A percentile compares a stretch with the other conserved stretches of the same genome.
phyloP scores from a whole-genome alignment of 2,888 invertebrate genomes.

The Desoria tigrina region DNA sequence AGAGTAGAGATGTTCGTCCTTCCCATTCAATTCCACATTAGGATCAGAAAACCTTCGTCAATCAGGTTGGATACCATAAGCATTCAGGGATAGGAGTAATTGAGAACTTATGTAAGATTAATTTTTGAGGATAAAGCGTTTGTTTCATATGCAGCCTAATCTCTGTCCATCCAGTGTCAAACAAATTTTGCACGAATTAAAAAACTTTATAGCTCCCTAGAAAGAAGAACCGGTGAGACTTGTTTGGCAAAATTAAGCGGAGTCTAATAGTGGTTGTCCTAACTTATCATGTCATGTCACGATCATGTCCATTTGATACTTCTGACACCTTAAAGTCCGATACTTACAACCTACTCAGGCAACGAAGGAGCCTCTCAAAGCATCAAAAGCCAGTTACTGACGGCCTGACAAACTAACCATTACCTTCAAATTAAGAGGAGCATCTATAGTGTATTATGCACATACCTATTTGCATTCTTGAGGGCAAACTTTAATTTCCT shows the following conservation, averaged over 20 bases:
- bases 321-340: slow-evolving; percentile 41
- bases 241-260: slow-evolving; percentile 31
- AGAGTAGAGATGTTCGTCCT: background rate
- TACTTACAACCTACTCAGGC: slow-evolving; percentile 11
- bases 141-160: background rate
- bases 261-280: slow-evolving; percentile 34
- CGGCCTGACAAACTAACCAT: slow-evolving; percentile 14
- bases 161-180: slow-evolving; percentile 27
- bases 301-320: slow-evolving; percentile 42
- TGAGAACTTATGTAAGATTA: slow-evolving; percentile 18
- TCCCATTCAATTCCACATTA: background rate
- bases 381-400: slow-evolving; percentile 21
- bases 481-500: no score
- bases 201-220: slow-evolving; percentile 19
- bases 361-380: no score
- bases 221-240: slow-evolving; percentile 44
- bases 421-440: background rate
- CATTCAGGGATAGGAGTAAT: background rate
- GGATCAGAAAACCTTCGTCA: no score
- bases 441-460: no score
- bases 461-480: no score
- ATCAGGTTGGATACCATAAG: no score
- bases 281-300: slow-evolving; percentile 44
- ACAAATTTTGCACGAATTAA: slow-evolving; percentile 43
- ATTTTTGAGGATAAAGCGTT: slow-evolving; percentile 2